Base-by-base conservation (phyloP, 1,140 invertebrate species). In the Ericerus pela region DNA sequence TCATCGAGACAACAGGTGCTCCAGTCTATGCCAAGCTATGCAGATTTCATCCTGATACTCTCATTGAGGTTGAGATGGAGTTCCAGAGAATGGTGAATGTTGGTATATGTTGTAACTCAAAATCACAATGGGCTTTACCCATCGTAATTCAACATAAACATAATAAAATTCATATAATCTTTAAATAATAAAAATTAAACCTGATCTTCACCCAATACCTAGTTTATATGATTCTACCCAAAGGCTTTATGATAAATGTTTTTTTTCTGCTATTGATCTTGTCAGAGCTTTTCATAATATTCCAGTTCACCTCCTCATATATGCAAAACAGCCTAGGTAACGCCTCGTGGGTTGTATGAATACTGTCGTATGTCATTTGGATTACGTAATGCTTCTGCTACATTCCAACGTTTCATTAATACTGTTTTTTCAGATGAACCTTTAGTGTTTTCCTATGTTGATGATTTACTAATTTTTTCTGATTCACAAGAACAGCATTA, bases 281-380 rank as follows among this genome's bases (percentile, higher is more conserved):
- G 62, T 62, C 1, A 68, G 64, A 29, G 74, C 74, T 14, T 77
- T 71, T 61, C 68, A 68, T 59, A 73, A 78, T 58, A 63, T 77
- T 5, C 58, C 63, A 4, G 63, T 78, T 1, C 63, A 69, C 4
- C 58, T 20, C 29, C 57, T 0, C 63, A 64, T 47, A 66, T 62
- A 12, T 59, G 66, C 8, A 76, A 74, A 64, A 76, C 73, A 0
- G 73, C 71, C 0, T 75, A 76, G 61, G 59, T 58, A 5, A 62
- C 61, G 18, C 36, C 62, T 33, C 53, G 62, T 37, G 68, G 67
- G 0, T 64, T 67, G 58, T 69, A 66, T 53, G 54, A 65, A 14
- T 72, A 67, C 53, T 58, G 54, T 3, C 51, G 65, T n/a, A 66
- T 72, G 63, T 67, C 70, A 0, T 68, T 69, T 54, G 69, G 70